These are phyloP conservation scores for Oopsacas minuta DNA, from an alignment of 37 sponge, comb jelly and placozoan species.

Conservation along the genomic window DNA sequence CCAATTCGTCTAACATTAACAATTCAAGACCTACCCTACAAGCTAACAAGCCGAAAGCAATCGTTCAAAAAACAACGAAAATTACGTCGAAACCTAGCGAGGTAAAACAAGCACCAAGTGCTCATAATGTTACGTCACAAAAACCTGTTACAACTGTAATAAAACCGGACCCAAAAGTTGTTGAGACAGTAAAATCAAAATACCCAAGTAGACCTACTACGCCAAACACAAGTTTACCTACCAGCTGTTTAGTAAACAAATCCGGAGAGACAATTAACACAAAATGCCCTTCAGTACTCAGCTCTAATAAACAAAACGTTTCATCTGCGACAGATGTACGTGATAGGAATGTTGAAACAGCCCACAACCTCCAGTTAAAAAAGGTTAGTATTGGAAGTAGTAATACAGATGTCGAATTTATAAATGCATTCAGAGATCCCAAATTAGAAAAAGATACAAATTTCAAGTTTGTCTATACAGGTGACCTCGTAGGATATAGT, in stretches of 20 bases:
- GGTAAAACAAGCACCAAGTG: not conserved
- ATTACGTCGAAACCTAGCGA: not conserved
- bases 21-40: not conserved
- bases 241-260: too few relatives aligned
- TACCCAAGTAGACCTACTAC: not conserved
- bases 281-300: too few relatives aligned
- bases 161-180: too few relatives aligned
- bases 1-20: not conserved
- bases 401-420: not conserved
- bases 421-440: not conserved
- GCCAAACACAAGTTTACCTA: not conserved
- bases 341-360: too few relatives aligned
- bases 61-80: not conserved
- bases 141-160: not conserved
- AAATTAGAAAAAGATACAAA: not conserved
- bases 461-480: not conserved
- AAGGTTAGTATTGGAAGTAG: not conserved
- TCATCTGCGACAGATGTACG: too few relatives aligned
- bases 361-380: too few relatives aligned
- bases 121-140: not conserved
- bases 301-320: too few relatives aligned
- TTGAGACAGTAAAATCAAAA: too few relatives aligned
- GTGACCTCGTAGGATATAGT: conserved; percentile 11
- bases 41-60: not conserved
- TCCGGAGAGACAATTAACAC: too few relatives aligned